Evolutionary conservation across 2,113 vertebrate species (phyloP).

Genomic region (mouse (Mus musculus)): DNA sequence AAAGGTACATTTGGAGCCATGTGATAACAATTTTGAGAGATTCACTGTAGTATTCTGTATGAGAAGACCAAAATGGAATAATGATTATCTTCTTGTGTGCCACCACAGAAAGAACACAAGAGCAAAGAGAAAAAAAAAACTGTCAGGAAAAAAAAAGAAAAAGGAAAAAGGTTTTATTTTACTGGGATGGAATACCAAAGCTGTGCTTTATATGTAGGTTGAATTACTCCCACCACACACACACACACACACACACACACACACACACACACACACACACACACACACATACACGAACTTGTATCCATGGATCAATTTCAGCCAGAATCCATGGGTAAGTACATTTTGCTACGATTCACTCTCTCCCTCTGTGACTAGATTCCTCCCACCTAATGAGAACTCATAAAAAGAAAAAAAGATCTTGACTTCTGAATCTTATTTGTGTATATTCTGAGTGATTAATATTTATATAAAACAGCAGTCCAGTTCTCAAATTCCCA

Average conservation of each 20-base stretch:
- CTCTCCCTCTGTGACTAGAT: fast-evolving
- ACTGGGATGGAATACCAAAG: not conserved
- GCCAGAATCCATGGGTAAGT: not conserved
- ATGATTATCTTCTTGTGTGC: not conserved
- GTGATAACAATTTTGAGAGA: conserved; percentile 16
- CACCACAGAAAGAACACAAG: not conserved
- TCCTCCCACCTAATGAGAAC: not conserved
- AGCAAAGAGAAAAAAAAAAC: not conserved
- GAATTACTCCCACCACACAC: not conserved
- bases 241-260: not conserved
- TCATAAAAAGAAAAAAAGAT: not conserved
- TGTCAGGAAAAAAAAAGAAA: not conserved
- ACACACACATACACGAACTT: not conserved
- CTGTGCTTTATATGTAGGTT: not conserved
- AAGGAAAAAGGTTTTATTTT: not conserved
- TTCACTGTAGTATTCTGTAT: not conserved
- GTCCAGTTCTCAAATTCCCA: not conserved
- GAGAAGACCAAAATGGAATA: not conserved
- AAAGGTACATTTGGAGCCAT: not conserved
- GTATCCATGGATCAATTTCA: not conserved
- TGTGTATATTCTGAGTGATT: not conserved
- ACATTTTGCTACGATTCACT: conserved; percentile 18
- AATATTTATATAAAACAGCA: not conserved
- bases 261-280: not conserved
- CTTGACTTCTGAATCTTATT: not conserved